Base-by-base conservation (phyloP, 2,797 vertebrate genomes). In the Onychomys torridus region DNA sequence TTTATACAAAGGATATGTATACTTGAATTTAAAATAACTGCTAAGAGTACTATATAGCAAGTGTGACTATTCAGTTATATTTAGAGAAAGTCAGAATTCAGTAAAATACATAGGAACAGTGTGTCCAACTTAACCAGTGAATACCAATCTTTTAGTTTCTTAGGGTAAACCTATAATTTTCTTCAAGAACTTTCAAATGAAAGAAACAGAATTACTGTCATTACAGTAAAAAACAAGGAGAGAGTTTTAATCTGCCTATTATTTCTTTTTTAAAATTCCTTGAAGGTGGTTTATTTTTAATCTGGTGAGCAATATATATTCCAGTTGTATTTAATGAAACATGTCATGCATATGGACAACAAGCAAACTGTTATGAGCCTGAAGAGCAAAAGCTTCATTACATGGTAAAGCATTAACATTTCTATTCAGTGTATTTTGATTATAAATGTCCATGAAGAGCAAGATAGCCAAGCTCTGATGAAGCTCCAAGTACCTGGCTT, bases 301-400 rank as follows among this genome's bases (percentile, higher is more conserved):
- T 81, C 32, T 91, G 21, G 40, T 57, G 57, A 78, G 21, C 7
- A 91, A 46, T 29, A 77, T 46, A 82, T 5, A 82, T 57, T 65
- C 27, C 37, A 76, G 29, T 85, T 94, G 78, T 49, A 92, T 65
- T 90, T 95, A 95, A 65, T 92, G 67, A 92, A 52, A 89, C 32
- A 43, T 14, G 25, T 27, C 37, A 25, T 75, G 57, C 6, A 71
- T 32, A 59, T 40, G 14, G 76, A 84, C 69, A 69, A 10, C 27
- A 96, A 85, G 75, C 27, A 61, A 0, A 76, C 37, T 55, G 17
- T 34, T 79, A 3, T 85, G 61, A 19, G 19, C 32, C 65, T 81
- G 61, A 12, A 59, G 19, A 82, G 5, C 43, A 52, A 61, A 69
- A 81, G 77, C 32, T 52, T 29, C 43, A 46, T n/a, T 12, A 94